These are phyloP conservation scores for Prionace glauca DNA, from an alignment of 2,797 vertebrate species.

Conservation along the genomic window DNA sequence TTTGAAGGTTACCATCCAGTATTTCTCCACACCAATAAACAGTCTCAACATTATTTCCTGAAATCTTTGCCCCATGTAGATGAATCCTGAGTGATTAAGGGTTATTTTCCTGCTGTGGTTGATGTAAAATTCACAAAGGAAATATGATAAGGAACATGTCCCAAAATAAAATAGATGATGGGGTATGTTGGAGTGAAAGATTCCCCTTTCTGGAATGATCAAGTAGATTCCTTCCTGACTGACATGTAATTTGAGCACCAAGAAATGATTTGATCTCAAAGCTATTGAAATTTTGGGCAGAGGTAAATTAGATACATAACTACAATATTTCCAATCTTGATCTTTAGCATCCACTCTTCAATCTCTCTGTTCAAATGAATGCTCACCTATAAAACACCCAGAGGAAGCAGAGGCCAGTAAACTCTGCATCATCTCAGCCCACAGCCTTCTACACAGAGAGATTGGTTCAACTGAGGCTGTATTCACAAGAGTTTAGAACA, in stretches of 20 bases:
- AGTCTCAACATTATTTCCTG: neutral
- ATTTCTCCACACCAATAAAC: neutral
- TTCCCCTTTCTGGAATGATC: neutral
- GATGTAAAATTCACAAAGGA: neutral
- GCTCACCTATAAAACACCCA: neutral
- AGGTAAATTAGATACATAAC: neutral
- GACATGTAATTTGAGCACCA: neutral
- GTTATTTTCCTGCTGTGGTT: neutral
- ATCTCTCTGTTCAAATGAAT: neutral
- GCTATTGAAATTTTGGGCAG: neutral
- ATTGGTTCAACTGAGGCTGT: too few relatives aligned
- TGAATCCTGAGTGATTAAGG: neutral
- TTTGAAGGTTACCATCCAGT: neutral
- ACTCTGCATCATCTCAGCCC: neutral
- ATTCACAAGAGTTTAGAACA: too few relatives aligned
- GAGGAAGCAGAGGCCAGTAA: neutral
- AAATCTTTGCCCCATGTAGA: neutral
- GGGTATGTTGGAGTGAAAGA: neutral
- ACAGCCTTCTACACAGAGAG: neutral
- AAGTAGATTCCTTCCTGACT: neutral
- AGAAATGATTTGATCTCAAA: neutral
- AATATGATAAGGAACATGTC: neutral
- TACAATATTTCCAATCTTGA: neutral
- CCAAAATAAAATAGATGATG: neutral
- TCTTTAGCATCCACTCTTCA: neutral